Base-by-base conservation (phyloP, 2,888 invertebrate species). In the Tridacna crocea region DNA sequence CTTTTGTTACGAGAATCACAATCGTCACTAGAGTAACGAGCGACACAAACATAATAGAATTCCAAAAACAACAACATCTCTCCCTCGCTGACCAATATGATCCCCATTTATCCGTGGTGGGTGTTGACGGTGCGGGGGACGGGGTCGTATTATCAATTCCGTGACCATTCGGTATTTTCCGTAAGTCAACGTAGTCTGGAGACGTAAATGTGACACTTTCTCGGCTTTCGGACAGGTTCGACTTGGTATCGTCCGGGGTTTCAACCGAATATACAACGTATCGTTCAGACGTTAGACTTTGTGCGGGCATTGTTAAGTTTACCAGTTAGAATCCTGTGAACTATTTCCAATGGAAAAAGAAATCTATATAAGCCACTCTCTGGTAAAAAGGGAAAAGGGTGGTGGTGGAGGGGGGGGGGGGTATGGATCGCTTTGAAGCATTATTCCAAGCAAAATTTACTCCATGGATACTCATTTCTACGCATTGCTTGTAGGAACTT, bases 21-120 rank as follows among this genome's bases (percentile, higher is more conserved):
- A 86, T 81, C 4, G 83, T 80, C 4, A 79, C 70, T 63, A 79
- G 51, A 11, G 82, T 83, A 51, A 74, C 77, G 8, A 83, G 68
- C 12, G 77, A 26, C 22, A 80, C 82, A 24, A 80, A 77, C 46
- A 85, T 47, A 6, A 85, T 58, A 74, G 83, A 86, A 70, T 86
- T 86, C 72, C 81, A 80, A 22, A 86, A 86, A 70, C 85, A 86
- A 55, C 85, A 86, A 66, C 85, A 86, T 26, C 85, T 47, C 48
- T 86, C 85, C 6, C 85, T 27, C 72, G 63, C 81, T 4, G 85
- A 81, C 85, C 85, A 86, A 74, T 86, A 86, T 2, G 85, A 83
- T 26, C 83, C 83, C 85, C 85, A 86, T 60, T 78, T 82, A 26
- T 85, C 85, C 1, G 80, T 77, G 1, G 78, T 78, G 8, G 76